phyloP scores from a whole-genome alignment of 2,888 invertebrate species.

The Stenolophus ochropezus region DNA sequence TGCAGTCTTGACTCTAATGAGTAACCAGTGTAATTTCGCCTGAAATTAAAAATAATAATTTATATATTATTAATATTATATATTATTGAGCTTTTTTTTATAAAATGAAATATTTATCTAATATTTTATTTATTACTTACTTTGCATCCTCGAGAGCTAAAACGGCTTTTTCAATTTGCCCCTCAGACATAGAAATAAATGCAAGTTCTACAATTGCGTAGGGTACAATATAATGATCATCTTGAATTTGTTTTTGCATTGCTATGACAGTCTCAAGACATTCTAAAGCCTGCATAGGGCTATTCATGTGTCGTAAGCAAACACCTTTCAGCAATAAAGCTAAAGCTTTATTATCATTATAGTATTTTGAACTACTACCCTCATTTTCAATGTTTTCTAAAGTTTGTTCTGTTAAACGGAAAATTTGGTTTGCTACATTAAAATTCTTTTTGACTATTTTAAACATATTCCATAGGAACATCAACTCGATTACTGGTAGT shows the following conservation, averaged over 20 bases:
- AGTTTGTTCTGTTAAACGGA: conserved; percentile 78
- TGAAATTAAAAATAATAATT: conserved; percentile 68
- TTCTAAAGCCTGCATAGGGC: conserved; percentile 85
- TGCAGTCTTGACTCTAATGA: conserved; percentile 91
- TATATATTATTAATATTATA: not conserved
- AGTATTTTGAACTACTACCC: conserved; percentile 73
- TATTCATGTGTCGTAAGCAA: conserved; percentile 86
- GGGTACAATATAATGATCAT: conserved; percentile 89
- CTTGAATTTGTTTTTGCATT: conserved; percentile 83
- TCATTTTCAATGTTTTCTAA: conserved; percentile 68
- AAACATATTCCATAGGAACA: conserved; percentile 96
- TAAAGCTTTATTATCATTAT: conserved; percentile 84
- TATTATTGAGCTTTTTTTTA: too few relatives aligned
- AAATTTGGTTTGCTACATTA: conserved; percentile 77
- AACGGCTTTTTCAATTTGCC: conserved; percentile 81
- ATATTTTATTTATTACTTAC: too few relatives aligned
- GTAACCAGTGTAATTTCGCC: conserved; percentile 92
- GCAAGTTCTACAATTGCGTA: conserved; percentile 92
- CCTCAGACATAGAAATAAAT: conserved; percentile 83
- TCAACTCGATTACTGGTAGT: conserved; percentile 89
- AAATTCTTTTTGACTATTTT: conserved; percentile 85
- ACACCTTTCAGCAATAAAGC: conserved; percentile 88
- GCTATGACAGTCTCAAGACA: conserved; percentile 79
- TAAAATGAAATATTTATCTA: too few relatives aligned
- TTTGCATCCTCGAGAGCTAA: conserved; percentile 87